Base-by-base conservation (phyloP, 2,797 vertebrate species). In the Sebastiscus albofasciatus region DNA sequence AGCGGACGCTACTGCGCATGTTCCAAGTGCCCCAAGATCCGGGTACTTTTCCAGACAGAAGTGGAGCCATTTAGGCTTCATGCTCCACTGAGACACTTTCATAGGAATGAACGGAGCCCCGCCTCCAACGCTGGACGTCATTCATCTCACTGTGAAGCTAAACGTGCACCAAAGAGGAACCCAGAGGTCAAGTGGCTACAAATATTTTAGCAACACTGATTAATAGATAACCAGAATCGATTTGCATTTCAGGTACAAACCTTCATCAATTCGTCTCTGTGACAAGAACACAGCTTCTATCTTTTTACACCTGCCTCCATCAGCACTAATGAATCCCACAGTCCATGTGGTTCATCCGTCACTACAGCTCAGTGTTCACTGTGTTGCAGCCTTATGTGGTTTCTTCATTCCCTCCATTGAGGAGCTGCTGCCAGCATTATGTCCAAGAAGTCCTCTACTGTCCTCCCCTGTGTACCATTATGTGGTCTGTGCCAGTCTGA, bases 401-500 rank as follows among this genome's bases (percentile, higher is more conserved):
- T 80, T 81, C n/a, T 36, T 36, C 34, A 12, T 39, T 66, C 54
- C 60, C 34, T 79, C 54, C 62, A 49, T 4, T 58, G 33, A 79
- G 24, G n/a, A 58, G 27, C 29, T 42, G 65, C 67, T 75, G 77
- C 76, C 78, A 81, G 34, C 64, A 14, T 26, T 26, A 22, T 55
- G 80, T 26, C 55, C 60, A 5, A 36, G 69, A 5, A 52, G 75
- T 70, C 39, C 67, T 71, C 70, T 8, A 31, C 75, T 76, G 70
- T 71, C 80, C 73, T 71, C 80, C 73, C 52, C 58, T 20, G 64
- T 74, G 66, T 60, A 22, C 62, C 75, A 82, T 84, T 36, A 81
- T 84, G 86, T 80, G 88, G 90, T 80, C 59, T 64, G 67, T 65
- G 77, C 70, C 79, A 27, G 76, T 62, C 69, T 85, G 80, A 42